Evolutionary conservation across 2,113 vertebrate genomes (phyloP).

Genomic region (Budorcas taxicolor): DNA sequence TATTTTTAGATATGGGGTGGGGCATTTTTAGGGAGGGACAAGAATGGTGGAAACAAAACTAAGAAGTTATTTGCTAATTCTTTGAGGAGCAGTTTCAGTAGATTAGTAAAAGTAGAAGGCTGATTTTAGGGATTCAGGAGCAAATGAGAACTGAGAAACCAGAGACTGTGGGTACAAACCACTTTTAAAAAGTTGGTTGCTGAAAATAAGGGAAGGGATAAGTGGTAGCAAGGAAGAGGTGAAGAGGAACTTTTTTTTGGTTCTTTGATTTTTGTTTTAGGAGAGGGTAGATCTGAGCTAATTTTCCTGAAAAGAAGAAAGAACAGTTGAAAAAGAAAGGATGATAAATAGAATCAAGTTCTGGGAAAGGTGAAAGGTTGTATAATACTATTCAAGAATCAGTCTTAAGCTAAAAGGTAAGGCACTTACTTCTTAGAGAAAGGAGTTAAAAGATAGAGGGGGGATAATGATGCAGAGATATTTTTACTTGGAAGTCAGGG

Average conservation of each 20-base stretch:
- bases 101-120: neutral
- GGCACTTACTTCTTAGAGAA: neutral
- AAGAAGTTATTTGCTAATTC: neutral
- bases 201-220: neutral
- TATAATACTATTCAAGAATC: neutral
- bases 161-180: neutral
- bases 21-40: neutral
- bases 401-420: neutral
- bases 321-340: neutral
- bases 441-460: neutral
- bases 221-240: neutral
- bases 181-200: neutral
- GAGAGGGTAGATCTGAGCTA: neutral
- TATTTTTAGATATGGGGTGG: neutral
- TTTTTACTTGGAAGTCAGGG: neutral
- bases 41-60: neutral
- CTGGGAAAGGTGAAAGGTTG: neutral
- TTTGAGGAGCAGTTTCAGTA: neutral
- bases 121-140: neutral
- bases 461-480: neutral
- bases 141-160: neutral
- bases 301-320: neutral
- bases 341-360: neutral
- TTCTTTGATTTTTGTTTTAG: neutral
- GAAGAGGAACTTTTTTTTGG: neutral